Base-by-base conservation (phyloP, 2,113 vertebrate species). In the Ceratotherium simum region DNA sequence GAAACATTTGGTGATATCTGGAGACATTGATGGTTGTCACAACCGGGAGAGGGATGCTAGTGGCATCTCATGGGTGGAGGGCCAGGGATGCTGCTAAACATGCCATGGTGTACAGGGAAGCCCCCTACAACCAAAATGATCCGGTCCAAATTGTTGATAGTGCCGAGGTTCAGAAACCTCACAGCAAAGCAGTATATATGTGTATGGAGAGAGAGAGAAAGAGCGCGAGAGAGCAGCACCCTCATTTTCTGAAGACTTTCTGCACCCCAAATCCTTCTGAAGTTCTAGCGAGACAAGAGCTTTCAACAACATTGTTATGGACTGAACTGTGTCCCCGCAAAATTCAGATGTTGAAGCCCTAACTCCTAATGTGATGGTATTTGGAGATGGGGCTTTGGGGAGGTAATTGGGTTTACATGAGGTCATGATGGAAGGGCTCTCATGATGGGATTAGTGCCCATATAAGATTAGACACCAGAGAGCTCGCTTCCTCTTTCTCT, bases 241-340 rank as follows among this genome's bases (percentile, higher is more conserved):
- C 25, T 93, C 10, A 58, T 89, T 93, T 91, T 73, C 81, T 90
- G 21, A 29, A 69, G 73, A 86, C 11, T 82, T 12, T 96, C 23
- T 92, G 29, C 6, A 48, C 56, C 48, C 31, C 17, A 92, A 84
- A 82, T 81, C 13, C 23, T 78, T 42, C 46, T 14, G 31, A 91
- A 29, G n/a, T 84, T 81, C 51, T 67, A 90, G 67, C 21, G 56
- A 42, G 82, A 91, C 3, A 21, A 95, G 33, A 83, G 42, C 23
- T 83, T 69, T 48, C 48, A 79, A 75, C 14, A 64, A n/a, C 7
- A 27, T 14, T 79, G 31, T 2, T 42, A 17, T 16, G n/a, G 33
- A 39, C 48, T 60, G 21, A 67, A 36, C 17, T 90, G 23, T 67
- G 31, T 48, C 21, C 23, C 51, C 4, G 20, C 16, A 23, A 29